phyloP scores from a whole-genome alignment of 2,797 vertebrate species.

The Sebastes paucispinis region DNA sequence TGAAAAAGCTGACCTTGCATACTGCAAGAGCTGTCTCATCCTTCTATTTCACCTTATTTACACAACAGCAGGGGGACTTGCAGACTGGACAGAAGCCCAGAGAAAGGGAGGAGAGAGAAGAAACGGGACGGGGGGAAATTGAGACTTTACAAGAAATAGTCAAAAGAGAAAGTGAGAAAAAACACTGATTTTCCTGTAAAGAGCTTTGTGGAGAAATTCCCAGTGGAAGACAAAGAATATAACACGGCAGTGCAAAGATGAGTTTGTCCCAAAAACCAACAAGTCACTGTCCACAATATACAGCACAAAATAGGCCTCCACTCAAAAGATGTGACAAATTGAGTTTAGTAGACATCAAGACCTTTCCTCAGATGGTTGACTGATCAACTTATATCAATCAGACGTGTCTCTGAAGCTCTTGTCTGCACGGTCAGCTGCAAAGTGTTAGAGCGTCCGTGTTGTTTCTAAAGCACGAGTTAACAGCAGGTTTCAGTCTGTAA shows the following conservation, averaged over 20 bases:
- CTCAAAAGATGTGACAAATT: conserved; percentile 3
- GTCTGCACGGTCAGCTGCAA: conserved; percentile 13
- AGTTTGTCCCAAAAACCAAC: neutral
- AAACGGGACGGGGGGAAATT: neutral
- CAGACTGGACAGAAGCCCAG: conserved; percentile 22
- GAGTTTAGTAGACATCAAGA: conserved; percentile 6
- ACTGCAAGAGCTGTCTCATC: conserved; percentile 52
- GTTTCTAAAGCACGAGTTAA: neutral
- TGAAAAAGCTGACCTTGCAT: conserved; percentile 55
- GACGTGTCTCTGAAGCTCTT: neutral
- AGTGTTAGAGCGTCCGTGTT: neutral
- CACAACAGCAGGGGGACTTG: conserved; percentile 47
- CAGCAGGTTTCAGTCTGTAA: neutral
- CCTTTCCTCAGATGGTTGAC: neutral
- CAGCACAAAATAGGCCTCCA: neutral
- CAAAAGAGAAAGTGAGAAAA: neutral
- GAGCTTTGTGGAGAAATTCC: neutral
- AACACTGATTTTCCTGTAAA: neutral
- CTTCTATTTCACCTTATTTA: conserved; percentile 60
- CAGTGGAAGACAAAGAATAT: neutral
- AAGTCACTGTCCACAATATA: neutral
- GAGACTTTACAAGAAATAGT: neutral
- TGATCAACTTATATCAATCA: conserved; percentile 3
- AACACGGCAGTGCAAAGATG: neutral
- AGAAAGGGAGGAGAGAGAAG: neutral